A percentile compares a stretch with the other conserved stretches of the same genome.
Evolutionary conservation across 2,797 vertebrate species (phyloP).

Genomic region (Clarias platycephalus): DNA sequence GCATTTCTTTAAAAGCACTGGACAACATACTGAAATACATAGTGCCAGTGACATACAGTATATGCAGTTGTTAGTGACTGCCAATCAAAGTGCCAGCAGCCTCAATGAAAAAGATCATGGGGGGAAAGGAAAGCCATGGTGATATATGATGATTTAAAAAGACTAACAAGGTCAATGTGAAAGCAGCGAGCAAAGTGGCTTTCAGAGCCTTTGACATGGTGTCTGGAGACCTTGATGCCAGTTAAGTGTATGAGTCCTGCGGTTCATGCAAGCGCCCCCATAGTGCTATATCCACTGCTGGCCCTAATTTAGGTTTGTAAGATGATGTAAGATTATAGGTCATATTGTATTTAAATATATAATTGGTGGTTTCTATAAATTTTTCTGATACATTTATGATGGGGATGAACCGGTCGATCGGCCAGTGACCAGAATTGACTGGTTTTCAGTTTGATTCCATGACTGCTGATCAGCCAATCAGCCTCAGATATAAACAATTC

Average conservation of each 20-base stretch:
- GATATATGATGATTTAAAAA: conserved; percentile 39
- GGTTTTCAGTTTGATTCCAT: too few species aligned
- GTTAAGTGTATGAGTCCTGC: conserved; percentile 15
- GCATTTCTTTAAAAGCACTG: conserved; percentile 67
- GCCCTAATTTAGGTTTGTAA: conserved; percentile 3
- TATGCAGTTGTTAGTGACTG: conserved; percentile 71
- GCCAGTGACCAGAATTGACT: too few species aligned
- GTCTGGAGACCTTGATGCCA: conserved; percentile 18
- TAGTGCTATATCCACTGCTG: background rate
- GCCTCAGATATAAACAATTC: too few species aligned
- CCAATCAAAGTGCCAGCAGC: conserved; percentile 67
- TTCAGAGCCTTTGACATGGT: conserved; percentile 34
- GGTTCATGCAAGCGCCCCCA: background rate
- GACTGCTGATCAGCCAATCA: too few species aligned
- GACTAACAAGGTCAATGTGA: conserved; percentile 28
- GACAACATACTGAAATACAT: conserved; percentile 70
- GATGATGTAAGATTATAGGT: background rate
- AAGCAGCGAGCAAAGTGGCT: conserved; percentile 37
- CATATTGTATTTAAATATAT: background rate
- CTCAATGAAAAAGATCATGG: conserved; percentile 68
- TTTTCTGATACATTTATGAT: too few species aligned
- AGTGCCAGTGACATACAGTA: conserved; percentile 63
- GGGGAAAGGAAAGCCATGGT: conserved; percentile 50
- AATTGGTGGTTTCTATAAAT: too few species aligned
- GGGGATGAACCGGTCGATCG: too few species aligned